Conservation (phyloP, 2,113 vertebrate species). For the Xiphias gladius region DNA sequence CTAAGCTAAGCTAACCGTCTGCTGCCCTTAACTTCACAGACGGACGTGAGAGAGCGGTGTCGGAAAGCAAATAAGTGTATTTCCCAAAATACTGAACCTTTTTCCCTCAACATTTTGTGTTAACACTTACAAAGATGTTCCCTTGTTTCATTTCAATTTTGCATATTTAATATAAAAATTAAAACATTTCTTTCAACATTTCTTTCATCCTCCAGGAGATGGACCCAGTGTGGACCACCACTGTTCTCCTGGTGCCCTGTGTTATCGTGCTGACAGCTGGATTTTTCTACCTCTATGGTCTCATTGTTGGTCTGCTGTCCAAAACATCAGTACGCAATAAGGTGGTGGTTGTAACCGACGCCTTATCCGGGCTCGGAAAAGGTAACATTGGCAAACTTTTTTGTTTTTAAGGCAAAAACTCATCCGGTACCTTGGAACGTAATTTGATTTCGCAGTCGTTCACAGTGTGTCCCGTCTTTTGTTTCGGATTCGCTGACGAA, state of each 20-base stretch:
- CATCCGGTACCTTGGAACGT: fast-evolving
- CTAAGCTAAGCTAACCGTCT: conserved; percentile 19
- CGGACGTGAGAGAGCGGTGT: neutral
- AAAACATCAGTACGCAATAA: conserved; percentile 92
- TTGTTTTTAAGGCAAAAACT: neutral
- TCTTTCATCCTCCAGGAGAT: conserved; percentile 81
- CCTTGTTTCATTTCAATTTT: neutral
- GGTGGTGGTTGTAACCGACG: conserved; percentile 93
- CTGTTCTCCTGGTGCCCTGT: conserved; percentile 86
- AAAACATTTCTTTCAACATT: conserved; percentile 5
- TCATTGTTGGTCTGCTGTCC: conserved; percentile 85
- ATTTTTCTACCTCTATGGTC: conserved; percentile 89
- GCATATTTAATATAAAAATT: neutral
- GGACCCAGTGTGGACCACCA: conserved; percentile 77
- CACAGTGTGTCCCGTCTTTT: neutral
- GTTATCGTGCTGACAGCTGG: conserved; percentile 88
- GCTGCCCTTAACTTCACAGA: neutral
- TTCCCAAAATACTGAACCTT: neutral
- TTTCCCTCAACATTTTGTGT: neutral
- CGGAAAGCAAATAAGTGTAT: neutral
- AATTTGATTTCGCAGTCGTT: neutral
- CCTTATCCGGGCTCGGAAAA: conserved; percentile 91
- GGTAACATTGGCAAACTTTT: conserved; percentile 80
- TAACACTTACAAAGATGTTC: neutral
- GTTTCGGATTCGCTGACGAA: conserved; percentile 58